Percentiles rank a stretch among this genome's conserved stretches.
phyloP scores from a whole-genome alignment of 2,797 vertebrate genomes.

The Sardinella longiceps region DNA sequence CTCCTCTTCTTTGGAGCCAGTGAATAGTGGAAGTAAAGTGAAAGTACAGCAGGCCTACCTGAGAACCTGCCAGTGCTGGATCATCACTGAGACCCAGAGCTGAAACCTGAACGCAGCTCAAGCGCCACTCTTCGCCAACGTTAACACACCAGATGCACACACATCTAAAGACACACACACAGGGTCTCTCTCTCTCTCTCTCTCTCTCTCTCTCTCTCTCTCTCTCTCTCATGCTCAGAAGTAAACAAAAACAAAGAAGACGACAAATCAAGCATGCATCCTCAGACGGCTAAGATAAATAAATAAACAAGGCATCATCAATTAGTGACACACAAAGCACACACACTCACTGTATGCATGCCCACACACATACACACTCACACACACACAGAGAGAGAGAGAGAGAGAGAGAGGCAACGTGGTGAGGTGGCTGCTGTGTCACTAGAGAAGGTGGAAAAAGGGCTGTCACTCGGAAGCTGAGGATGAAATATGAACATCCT shows the following conservation, averaged over 20 bases:
- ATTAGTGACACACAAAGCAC: neutral
- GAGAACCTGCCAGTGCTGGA: neutral
- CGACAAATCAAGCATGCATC: slow-evolving; percentile 2
- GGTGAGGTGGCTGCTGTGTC: neutral
- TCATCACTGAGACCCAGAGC: neutral
- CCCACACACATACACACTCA: slow-evolving; percentile 10
- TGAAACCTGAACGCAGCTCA: neutral
- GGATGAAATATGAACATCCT: slow-evolving; percentile 22
- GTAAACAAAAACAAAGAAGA: neutral
- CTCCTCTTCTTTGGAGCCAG: neutral
- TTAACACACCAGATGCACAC: neutral
- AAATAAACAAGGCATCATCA: neutral
- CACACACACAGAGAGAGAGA: neutral
- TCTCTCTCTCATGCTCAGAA: neutral
- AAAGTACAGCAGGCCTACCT: neutral
- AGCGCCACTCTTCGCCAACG: neutral
- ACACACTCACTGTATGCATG: neutral
- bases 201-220: neutral
- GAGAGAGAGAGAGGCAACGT: neutral
- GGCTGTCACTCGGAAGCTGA: slow-evolving; percentile 21
- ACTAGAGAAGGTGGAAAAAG: slow-evolving; percentile 33
- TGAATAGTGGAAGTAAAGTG: neutral
- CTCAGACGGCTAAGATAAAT: neutral
- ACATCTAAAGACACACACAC: neutral
- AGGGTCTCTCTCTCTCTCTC: neutral